A percentile compares a stretch with the other conserved stretches of the same genome.
Evolutionary conservation across 2,113 vertebrate genomes (phyloP).

Genomic region (Gasterosteus nipponicus): DNA sequence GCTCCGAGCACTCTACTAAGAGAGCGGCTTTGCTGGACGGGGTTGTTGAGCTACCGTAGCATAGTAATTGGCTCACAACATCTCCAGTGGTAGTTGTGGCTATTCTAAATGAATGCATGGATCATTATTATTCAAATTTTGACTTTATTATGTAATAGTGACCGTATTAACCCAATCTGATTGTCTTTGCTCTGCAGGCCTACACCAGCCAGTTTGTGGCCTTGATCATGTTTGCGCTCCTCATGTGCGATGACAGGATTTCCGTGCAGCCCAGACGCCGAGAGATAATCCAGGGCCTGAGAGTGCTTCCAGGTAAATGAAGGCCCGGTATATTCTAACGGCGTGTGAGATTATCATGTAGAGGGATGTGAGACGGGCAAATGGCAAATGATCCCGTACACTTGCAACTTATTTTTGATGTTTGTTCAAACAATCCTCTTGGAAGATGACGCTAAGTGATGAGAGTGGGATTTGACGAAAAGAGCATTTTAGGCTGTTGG

Average conservation of each 20-base stretch:
- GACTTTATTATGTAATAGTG: not conserved
- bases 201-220: constrained; percentile 99
- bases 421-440: constrained; percentile 29
- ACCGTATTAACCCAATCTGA: not conserved
- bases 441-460: constrained; percentile 4
- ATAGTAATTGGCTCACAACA: not conserved
- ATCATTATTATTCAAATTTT: constrained; percentile 12
- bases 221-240: constrained; percentile 95
- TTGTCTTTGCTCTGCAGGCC: constrained; percentile 80
- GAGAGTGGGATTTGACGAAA: constrained; percentile 22
- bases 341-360: constrained; percentile 21
- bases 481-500: constrained; percentile 27
- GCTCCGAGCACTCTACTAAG: constrained; percentile 11
- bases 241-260: constrained; percentile 98
- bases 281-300: constrained; percentile 93
- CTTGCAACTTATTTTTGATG: constrained; percentile 4
- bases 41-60: constrained; percentile 1
- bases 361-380: not conserved
- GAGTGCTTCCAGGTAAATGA: constrained; percentile 89
- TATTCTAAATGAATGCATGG: not conserved
- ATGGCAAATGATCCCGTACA: constrained; percentile 19
- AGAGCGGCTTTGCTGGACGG: constrained; percentile 13
- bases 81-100: not conserved
- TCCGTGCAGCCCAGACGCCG: constrained; percentile 95
- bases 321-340: not conserved